Percentiles rank a stretch among this genome's conserved stretches.
These are phyloP conservation scores for Trachurus trachurus DNA, from an alignment of 2,797 vertebrate species.

Conservation along the genomic window DNA sequence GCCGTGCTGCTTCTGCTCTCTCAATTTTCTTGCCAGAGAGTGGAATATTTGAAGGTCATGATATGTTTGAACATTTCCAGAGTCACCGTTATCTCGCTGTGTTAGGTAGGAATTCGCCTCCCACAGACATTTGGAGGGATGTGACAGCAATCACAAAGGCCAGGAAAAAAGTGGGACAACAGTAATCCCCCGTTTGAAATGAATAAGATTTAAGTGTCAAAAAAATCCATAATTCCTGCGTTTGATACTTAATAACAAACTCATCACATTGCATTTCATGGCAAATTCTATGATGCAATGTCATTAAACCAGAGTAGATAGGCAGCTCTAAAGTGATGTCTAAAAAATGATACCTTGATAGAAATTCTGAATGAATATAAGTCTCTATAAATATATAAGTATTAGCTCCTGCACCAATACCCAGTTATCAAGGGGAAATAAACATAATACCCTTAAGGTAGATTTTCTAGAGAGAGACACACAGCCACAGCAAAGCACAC, in stretches of 20 bases:
- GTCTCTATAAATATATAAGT: not conserved
- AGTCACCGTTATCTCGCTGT: constrained; percentile 31
- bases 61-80: constrained; percentile 41
- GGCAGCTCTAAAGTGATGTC: constrained; percentile 7
- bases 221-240: constrained; percentile 22
- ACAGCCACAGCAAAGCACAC: not conserved
- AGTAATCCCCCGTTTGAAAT: constrained; percentile 62
- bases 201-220: constrained; percentile 48
- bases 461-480: not conserved
- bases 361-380: constrained; percentile 5
- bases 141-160: constrained; percentile 53
- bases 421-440: constrained; percentile 12
- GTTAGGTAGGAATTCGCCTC: constrained; percentile 46
- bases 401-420: not conserved
- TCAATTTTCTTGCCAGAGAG: constrained; percentile 18
- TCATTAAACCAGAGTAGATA: constrained; percentile 30
- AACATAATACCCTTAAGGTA: not conserved
- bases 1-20: not conserved
- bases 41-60: constrained; percentile 47
- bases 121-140: constrained; percentile 35
- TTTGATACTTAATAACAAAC: constrained; percentile 42
- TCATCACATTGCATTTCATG: constrained; percentile 37
- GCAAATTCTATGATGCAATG: constrained; percentile 23
- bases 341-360: constrained; percentile 6
- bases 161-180: constrained; percentile 58